These are phyloP conservation scores for Hirudo medicinalis DNA, from an alignment of 1,140 invertebrate genomes.

Conservation along the genomic window DNA sequence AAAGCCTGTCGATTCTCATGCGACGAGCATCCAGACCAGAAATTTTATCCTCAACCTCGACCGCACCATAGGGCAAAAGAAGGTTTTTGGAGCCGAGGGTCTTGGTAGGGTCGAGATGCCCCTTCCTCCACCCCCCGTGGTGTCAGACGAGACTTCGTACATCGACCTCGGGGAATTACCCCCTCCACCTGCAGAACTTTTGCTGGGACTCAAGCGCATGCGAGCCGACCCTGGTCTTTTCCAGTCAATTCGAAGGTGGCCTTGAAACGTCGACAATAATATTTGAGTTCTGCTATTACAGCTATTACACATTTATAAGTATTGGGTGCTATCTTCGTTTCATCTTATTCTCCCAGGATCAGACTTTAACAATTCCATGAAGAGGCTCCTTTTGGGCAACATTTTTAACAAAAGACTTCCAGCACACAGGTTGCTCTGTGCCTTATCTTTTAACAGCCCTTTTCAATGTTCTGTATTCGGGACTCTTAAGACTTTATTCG, in stretches of 20 bases:
- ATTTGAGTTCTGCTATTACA: too few relatives aligned
- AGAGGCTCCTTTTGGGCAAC: too few relatives aligned
- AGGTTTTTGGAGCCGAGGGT: slow-evolving; percentile 6
- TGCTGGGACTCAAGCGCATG: slow-evolving; percentile 12
- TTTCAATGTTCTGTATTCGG: too few relatives aligned
- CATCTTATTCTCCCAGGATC: too few relatives aligned
- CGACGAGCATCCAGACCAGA: slow-evolving; percentile 7
- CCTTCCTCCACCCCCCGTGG: slow-evolving; percentile 9
- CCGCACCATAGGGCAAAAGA: slow-evolving; percentile 11
- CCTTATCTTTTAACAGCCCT: too few relatives aligned
- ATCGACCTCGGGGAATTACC: slow-evolving; percentile 15
- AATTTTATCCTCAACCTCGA: slow-evolving; percentile 16
- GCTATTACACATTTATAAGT: too few relatives aligned
- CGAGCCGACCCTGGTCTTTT: neutral
- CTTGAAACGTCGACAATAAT: too few relatives aligned
- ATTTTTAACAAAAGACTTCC: too few relatives aligned
- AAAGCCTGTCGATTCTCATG: neutral
- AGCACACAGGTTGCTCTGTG: too few relatives aligned
- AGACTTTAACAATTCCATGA: too few relatives aligned
- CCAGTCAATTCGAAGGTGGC: neutral
- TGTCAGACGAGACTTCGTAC: slow-evolving; percentile 14
- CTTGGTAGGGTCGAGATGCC: slow-evolving; percentile 8
- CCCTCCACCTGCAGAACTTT: slow-evolving; percentile 15
- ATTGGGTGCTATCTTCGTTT: too few relatives aligned
- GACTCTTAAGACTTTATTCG: too few relatives aligned